phyloP scores from a whole-genome alignment of 2,797 vertebrate species.

The Schizothorax lantsangensis region DNA sequence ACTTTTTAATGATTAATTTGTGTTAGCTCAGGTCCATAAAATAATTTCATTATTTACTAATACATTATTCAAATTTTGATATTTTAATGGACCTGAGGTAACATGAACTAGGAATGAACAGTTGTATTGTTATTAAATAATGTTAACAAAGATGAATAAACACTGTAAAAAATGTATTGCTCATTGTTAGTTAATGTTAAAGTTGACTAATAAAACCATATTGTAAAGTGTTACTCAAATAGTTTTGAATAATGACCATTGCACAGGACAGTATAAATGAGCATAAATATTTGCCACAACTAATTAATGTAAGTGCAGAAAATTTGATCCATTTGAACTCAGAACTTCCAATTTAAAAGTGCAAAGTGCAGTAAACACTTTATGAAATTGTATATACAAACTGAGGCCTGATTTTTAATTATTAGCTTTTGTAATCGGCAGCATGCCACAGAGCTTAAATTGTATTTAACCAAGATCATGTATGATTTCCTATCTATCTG shows the following conservation, averaged over 20 bases:
- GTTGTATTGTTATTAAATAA: not conserved
- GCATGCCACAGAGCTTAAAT: not conserved
- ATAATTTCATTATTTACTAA: not conserved
- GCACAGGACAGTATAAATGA: not conserved
- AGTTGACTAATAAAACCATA: not conserved
- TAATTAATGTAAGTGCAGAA: not conserved
- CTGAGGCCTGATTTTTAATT: not conserved
- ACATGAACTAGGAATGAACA: not conserved
- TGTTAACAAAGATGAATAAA: not conserved
- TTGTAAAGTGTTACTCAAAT: not conserved
- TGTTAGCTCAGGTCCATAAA: too few species aligned
- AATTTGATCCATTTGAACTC: not conserved
- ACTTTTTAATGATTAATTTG: too few species aligned
- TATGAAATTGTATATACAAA: not conserved
- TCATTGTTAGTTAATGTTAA: not conserved
- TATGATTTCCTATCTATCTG: not conserved
- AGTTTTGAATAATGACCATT: not conserved
- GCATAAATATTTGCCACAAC: not conserved
- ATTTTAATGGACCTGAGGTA: not conserved
- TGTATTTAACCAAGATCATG: not conserved
- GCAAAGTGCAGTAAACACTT: not conserved
- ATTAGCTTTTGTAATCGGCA: not conserved
- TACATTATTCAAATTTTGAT: not conserved
- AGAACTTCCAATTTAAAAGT: not conserved
- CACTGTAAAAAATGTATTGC: not conserved